Evolutionary conservation across 1,140 invertebrate species (phyloP).

Genomic region (Sycobia sp.): DNA sequence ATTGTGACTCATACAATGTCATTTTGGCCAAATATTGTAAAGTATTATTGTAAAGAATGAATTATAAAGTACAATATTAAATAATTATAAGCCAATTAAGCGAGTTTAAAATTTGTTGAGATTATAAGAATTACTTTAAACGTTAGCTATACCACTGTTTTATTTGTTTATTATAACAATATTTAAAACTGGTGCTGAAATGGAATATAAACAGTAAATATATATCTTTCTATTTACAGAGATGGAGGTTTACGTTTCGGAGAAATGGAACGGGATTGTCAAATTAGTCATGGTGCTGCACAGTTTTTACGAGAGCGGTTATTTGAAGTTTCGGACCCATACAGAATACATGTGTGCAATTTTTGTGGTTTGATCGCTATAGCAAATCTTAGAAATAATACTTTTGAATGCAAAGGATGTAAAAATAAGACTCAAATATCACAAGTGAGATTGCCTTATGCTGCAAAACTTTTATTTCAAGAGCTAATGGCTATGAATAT

Average conservation of each 20-base stretch:
- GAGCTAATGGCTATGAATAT: slow-evolving; percentile 48
- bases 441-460: slow-evolving; percentile 43
- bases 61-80: too few species aligned
- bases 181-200: too few species aligned
- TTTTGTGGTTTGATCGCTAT: slow-evolving; percentile 46
- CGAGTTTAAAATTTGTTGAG: too few species aligned
- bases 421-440: slow-evolving; percentile 48
- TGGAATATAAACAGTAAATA: background rate
- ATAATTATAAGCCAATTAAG: too few species aligned
- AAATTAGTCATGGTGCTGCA: slow-evolving; percentile 45
- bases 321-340: slow-evolving; percentile 44
- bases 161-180: too few species aligned
- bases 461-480: slow-evolving; percentile 45
- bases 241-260: slow-evolving; percentile 48
- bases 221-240: slow-evolving; percentile 25
- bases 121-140: too few species aligned
- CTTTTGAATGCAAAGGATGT: slow-evolving; percentile 43
- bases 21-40: too few species aligned
- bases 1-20: too few species aligned
- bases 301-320: slow-evolving; percentile 45
- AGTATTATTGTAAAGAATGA: too few species aligned
- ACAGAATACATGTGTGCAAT: slow-evolving; percentile 45
- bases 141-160: too few species aligned
- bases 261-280: slow-evolving; percentile 48
- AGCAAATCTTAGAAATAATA: slow-evolving; percentile 42